Conservation (phyloP, 2,888 invertebrate genomes). For the Urechis unicinctus region DNA sequence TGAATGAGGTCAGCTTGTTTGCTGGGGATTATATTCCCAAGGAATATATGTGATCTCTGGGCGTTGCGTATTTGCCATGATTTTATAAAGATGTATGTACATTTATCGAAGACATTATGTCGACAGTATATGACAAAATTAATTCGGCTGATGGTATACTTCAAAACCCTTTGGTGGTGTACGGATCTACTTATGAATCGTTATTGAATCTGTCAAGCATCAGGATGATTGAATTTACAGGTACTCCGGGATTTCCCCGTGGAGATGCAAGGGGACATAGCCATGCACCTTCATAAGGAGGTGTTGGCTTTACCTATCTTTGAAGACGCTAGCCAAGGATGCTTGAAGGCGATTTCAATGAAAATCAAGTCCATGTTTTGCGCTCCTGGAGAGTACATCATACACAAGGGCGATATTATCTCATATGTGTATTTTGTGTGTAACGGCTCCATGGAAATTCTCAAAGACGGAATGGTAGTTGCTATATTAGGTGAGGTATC, state of each 20-base stretch:
- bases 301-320: slow-evolving; percentile 90
- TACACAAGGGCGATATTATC: slow-evolving; percentile 89
- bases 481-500: slow-evolving; percentile 78
- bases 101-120: not conserved
- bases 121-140: no score
- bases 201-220: not conserved
- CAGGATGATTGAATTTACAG: slow-evolving; percentile 53
- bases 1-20: slow-evolving; percentile 70
- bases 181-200: no score
- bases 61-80: no score
- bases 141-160: no score
- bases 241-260: slow-evolving; percentile 93
- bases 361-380: slow-evolving; percentile 87
- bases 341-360: slow-evolving; percentile 76
- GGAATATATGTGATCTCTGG: no score
- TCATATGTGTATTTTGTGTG: slow-evolving; percentile 91
- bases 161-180: no score
- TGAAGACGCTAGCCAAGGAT: slow-evolving; percentile 88
- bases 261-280: slow-evolving; percentile 88
- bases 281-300: slow-evolving; percentile 90
- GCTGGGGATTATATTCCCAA: not conserved
- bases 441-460: slow-evolving; percentile 95
- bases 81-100: no score
- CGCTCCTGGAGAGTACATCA: slow-evolving; percentile 89
- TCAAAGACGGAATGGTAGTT: slow-evolving; percentile 92